phyloP scores from a whole-genome alignment of 2,797 vertebrate genomes.

The Amblyraja radiata region DNA sequence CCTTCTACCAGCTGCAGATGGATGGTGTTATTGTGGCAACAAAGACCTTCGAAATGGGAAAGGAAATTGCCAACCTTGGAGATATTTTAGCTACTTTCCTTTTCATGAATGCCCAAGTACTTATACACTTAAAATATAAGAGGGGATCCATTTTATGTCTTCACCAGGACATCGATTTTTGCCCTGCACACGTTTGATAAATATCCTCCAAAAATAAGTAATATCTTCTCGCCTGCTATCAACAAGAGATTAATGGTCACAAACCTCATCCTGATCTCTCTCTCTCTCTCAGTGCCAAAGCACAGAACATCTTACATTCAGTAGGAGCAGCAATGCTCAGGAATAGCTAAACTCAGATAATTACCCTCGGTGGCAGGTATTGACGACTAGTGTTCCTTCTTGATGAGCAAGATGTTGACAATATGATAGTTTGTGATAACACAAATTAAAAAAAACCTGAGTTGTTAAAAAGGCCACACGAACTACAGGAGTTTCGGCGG shows the following conservation, averaged over 20 bases:
- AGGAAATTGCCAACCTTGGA: neutral
- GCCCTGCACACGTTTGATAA: neutral
- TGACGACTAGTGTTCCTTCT: neutral
- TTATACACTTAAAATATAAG: neutral
- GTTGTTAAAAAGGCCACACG: too few relatives aligned
- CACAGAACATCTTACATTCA: neutral
- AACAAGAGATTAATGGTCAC: neutral
- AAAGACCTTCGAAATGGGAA: neutral
- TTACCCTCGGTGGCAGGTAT: neutral
- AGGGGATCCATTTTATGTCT: neutral
- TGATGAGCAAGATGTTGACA: neutral
- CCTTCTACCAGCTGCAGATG: neutral
- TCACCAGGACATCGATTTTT: neutral
- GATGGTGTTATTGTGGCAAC: slow-evolving; percentile 7
- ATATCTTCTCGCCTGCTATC: neutral
- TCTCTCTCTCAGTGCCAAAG: neutral
- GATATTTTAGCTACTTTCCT: neutral
- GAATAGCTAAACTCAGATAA: neutral
- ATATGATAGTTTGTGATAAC: neutral
- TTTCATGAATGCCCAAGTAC: neutral
- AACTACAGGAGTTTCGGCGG: too few relatives aligned
- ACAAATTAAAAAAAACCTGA: neutral
- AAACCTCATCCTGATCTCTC: neutral
- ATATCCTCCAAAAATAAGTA: neutral
- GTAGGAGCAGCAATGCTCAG: neutral